These are phyloP conservation scores for Encarsia formosa DNA, from an alignment of 2,888 invertebrate genomes.

Conservation along the genomic window DNA sequence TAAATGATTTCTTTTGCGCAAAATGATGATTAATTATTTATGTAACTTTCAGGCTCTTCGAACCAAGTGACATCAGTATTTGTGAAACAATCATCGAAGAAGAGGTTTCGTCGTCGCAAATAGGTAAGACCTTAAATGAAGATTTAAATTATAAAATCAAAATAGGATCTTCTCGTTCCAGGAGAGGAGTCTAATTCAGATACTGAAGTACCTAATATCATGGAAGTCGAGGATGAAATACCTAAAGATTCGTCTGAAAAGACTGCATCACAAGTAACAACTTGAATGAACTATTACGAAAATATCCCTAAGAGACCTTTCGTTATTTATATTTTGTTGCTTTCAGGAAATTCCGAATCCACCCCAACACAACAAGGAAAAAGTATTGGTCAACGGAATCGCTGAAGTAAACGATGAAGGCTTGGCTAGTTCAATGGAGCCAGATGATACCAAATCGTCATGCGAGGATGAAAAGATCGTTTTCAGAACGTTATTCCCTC, in stretches of 20 bases:
- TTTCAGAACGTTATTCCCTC: too few relatives aligned
- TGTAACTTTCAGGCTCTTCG: slow-evolving; percentile 3
- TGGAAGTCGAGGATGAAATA: not conserved
- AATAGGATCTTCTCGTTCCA: slow-evolving; percentile 34
- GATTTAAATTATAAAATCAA: slow-evolving; percentile 34
- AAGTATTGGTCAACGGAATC: too few relatives aligned
- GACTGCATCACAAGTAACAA: not conserved
- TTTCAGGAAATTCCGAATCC: too few relatives aligned
- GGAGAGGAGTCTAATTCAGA: slow-evolving; percentile 18
- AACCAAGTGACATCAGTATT: slow-evolving; percentile 13
- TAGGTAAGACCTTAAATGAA: slow-evolving; percentile 25
- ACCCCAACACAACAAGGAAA: too few relatives aligned
- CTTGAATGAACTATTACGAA: not conserved
- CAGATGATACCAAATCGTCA: too few relatives aligned
- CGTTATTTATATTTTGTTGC: too few relatives aligned
- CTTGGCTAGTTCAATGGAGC: too few relatives aligned
- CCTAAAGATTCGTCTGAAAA: not conserved
- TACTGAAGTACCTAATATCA: not conserved
- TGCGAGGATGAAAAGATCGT: too few relatives aligned
- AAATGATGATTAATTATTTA: too few relatives aligned
- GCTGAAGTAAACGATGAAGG: too few relatives aligned
- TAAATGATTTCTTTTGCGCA: too few relatives aligned
- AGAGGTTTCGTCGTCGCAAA: slow-evolving; percentile 9
- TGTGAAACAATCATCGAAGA: slow-evolving; percentile 21
- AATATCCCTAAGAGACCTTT: too few relatives aligned